phyloP scores from a whole-genome alignment of 1,140 invertebrate species.

The Cydia splendana region DNA sequence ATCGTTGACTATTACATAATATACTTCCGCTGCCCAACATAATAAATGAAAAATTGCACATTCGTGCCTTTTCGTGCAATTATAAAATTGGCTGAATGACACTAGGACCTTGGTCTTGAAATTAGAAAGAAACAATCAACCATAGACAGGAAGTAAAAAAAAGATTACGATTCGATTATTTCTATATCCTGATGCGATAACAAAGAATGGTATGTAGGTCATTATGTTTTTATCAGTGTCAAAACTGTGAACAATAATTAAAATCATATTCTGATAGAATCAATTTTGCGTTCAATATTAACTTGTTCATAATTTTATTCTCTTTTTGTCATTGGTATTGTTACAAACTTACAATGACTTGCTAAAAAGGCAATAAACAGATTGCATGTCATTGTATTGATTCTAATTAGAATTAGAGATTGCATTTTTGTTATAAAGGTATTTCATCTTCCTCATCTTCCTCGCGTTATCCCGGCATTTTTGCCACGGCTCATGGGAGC shows the following conservation, averaged over 20 bases:
- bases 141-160: slow-evolving; percentile 27
- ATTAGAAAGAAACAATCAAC: slow-evolving; percentile 30
- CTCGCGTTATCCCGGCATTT: no score
- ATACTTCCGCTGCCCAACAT: slow-evolving; percentile 6
- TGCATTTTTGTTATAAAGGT: no score
- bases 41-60: slow-evolving; percentile 21
- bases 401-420: no score
- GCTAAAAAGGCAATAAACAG: not conserved
- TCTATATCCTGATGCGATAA: slow-evolving; percentile 25
- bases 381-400: not conserved
- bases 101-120: slow-evolving; percentile 29
- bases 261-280: slow-evolving; percentile 7
- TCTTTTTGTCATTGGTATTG: not conserved
- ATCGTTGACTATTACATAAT: slow-evolving; percentile 11
- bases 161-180: slow-evolving; percentile 19
- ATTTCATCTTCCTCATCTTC: no score
- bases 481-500: no score
- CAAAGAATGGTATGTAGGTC: slow-evolving; percentile 17
- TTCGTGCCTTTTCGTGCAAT: slow-evolving; percentile 29
- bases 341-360: not conserved
- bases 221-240: slow-evolving; percentile 29
- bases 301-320: slow-evolving; percentile 4
- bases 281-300: slow-evolving; percentile 10
- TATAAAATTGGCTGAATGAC: slow-evolving; percentile 11
- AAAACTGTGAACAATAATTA: slow-evolving; percentile 20